Evolutionary conservation across 2,888 invertebrate genomes (phyloP).

Genomic region (Volucella bombylans): DNA sequence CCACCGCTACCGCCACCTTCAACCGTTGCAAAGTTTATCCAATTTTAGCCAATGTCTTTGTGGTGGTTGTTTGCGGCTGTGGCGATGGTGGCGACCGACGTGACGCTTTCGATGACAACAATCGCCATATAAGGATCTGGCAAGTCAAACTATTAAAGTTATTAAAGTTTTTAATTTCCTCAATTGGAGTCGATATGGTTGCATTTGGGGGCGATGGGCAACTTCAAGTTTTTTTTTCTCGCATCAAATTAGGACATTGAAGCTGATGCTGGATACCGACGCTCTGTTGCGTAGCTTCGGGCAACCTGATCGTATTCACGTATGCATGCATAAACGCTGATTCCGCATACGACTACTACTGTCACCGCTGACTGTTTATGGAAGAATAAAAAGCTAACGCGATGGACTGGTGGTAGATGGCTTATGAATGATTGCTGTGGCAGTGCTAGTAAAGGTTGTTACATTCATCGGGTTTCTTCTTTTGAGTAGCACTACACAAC

Average conservation of each 20-base stretch:
- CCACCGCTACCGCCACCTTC: too few relatives aligned
- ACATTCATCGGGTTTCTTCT: slow-evolving; percentile 1
- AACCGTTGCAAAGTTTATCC: slow-evolving; percentile 9
- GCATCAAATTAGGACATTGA: slow-evolving; percentile 63
- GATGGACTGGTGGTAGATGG: slow-evolving; percentile 11
- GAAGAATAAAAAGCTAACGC: slow-evolving; percentile 37
- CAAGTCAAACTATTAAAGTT: slow-evolving; percentile 70
- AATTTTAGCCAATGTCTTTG: slow-evolving; percentile 19
- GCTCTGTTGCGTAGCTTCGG: slow-evolving; percentile 18
- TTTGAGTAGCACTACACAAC: slow-evolving; percentile 4
- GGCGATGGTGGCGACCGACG: slow-evolving; percentile 12
- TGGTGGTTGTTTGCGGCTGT: slow-evolving; percentile 5
- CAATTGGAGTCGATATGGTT: slow-evolving; percentile 61
- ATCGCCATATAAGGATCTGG: slow-evolving; percentile 64
- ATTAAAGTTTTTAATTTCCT: slow-evolving; percentile 72
- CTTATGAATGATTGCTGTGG: slow-evolving; percentile 48
- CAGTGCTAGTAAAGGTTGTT: slow-evolving; percentile 16
- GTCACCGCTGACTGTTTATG: slow-evolving; percentile 29
- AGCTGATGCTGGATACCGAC: slow-evolving; percentile 15
- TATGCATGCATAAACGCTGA: slow-evolving; percentile 31
- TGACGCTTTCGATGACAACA: slow-evolving; percentile 59
- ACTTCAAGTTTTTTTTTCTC: slow-evolving; percentile 54
- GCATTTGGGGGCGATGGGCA: slow-evolving; percentile 53
- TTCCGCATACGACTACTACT: slow-evolving; percentile 36
- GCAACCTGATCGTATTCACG: slow-evolving; percentile 61